A percentile compares a stretch with the other conserved stretches of the same genome.
Evolutionary conservation across 2,113 vertebrate species (phyloP).

Genomic region (Hiodon tergisus): DNA sequence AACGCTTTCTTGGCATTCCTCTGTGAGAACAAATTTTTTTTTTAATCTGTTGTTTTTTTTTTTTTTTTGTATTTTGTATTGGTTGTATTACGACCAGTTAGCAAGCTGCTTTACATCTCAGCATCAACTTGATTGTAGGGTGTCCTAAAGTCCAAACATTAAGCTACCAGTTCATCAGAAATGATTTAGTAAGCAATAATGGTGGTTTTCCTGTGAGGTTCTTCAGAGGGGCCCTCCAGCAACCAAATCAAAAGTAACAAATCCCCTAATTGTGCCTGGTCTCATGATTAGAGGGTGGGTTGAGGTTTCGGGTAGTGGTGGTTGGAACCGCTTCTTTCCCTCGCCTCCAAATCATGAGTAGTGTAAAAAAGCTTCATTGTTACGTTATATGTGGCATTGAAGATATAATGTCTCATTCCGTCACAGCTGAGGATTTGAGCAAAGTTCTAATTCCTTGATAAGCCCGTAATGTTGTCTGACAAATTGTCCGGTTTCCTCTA

Average conservation of each 20-base stretch:
- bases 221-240: neutral
- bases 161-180: neutral
- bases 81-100: too few relatives aligned
- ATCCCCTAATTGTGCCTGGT: neutral
- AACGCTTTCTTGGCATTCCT: slow-evolving; percentile 2
- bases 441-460: neutral
- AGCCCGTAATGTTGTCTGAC: too few relatives aligned
- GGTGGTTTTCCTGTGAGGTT: neutral
- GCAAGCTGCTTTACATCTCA: too few relatives aligned
- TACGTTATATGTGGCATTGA: too few relatives aligned
- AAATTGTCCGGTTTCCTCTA: too few relatives aligned
- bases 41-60: neutral
- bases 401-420: too few relatives aligned
- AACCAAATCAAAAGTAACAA: neutral
- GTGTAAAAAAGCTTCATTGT: too few relatives aligned
- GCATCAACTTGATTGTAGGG: neutral
- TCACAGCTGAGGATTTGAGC: too few relatives aligned
- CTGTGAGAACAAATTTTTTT: neutral
- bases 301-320: neutral
- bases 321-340: neutral
- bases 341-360: too few relatives aligned
- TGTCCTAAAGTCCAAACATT: slow-evolving; percentile 2
- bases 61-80: too few relatives aligned
- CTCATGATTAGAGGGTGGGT: neutral
- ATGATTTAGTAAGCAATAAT: slow-evolving; percentile 1